Evolutionary conservation across 2,797 vertebrate species (phyloP), one percentile per base, ranked within the genome.

Genomic region (Clarias fuscus): DNA sequence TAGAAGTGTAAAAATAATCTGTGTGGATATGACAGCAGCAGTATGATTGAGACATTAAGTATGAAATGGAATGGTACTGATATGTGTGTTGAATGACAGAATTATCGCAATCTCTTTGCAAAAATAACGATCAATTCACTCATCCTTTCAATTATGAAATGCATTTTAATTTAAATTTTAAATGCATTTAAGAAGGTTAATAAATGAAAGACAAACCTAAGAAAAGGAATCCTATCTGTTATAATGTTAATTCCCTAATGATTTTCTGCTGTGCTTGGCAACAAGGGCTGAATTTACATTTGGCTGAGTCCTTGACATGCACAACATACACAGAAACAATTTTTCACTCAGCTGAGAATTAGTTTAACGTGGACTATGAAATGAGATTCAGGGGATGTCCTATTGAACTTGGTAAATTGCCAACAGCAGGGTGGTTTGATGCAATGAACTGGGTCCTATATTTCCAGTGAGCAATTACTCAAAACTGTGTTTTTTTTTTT

Each of bases 301-400:
- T 81, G 81, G 79, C 30, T 17, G n/a, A 79, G 67, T 82, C 82
- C 86, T 61, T 82, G 83, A 87, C 77, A 48, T 82, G 83, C 83
- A 68, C 61, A 82, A 75, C 61, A 59, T 75, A 87, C 62, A 68
- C 24, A 20, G 62, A 71, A 88, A 88, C 87, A 85, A 85, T 85
- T 88, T 88, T 85, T 85, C 87, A 88, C 87, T 84, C 61, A 61
- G 65, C 72, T 83, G 87, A 88, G 83, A 88, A 88, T 85, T 83
- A 72, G 80, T 88, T 88, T 85, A 83, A 78, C 78, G 84, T 72
- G 80, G 80, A 85, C 86, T 81, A 58, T 89, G 84, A 83, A 88
- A 85, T 83, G 87, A 76, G 62, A 83, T 85, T 85, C 80, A 82
- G 87, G 40, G 65, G 72, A 79, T 58, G 80, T 83, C 73, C 78